Base-by-base conservation (phyloP, 1,140 invertebrate species). In the Galendromus occidentalis region DNA sequence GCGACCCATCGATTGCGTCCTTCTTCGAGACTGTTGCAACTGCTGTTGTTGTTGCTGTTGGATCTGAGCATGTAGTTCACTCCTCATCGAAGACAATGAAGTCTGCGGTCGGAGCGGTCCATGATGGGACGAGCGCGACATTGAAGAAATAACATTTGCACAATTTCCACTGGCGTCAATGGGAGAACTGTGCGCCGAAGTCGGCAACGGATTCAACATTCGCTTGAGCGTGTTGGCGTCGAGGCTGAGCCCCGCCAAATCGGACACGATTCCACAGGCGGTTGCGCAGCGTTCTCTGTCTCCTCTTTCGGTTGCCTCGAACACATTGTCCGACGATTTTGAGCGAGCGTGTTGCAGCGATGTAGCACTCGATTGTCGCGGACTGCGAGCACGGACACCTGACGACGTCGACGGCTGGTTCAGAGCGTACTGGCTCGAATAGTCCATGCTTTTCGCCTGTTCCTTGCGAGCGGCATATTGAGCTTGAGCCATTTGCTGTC, bases 151-250 rank as follows among this genome's bases (percentile, higher is more conserved):
- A 83, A 74, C 78, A 75, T 63, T 78, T 78, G 69, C 75, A 74
- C 44, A 75, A 75, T 72, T 77, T 77, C 63, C 77, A 70, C 44
- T 39, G 64, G 17, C 47, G 42, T 39, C 64, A 42, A 91, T 88
- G 7, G 87, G 87, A 65, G 87, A 88, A 14, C 87, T 89, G 9
- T 87, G 86, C 2, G 69, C 68, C 30, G 72, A 68, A 14, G 71
- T 70, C 5, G 87, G 84, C 81, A 95, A 86, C 25, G 90, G 90
- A 71, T 93, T 92, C 68, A 95, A 77, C 86, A 95, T 91, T 47
- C 87, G 81, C 74, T 94, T 93, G 68, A 95, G 77, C 1, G 88
- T 92, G 74, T 86, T 88, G 69, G 88, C 87, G 75, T 89, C 87
- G 70, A 79, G 73, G 69, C 70, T 71, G 17, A 72, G 65, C 9